These are phyloP conservation scores for Amiota mariae DNA, from an alignment of 2,888 invertebrate species.

Conservation along the genomic window DNA sequence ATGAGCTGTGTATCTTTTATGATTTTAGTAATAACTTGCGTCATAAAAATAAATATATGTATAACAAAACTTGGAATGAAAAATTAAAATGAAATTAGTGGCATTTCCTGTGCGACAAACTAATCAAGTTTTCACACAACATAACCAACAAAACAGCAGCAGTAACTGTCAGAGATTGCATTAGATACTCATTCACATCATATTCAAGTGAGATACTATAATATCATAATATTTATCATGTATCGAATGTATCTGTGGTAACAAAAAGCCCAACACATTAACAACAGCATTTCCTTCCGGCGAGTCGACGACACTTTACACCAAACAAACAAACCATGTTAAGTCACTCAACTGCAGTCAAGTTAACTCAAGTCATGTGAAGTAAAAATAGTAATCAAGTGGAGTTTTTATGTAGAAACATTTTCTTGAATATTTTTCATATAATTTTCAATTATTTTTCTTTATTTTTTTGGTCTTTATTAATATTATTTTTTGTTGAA, in stretches of 20 bases:
- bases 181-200: too few species aligned
- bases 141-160: not conserved
- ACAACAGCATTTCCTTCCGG: conserved; percentile 58
- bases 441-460: conserved; percentile 34
- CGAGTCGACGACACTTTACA: conserved; percentile 41
- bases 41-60: conserved; percentile 28
- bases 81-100: conserved; percentile 60
- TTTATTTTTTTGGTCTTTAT: conserved; percentile 15
- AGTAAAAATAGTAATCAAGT: too few species aligned
- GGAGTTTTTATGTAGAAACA: not conserved
- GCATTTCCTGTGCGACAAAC: conserved; percentile 57
- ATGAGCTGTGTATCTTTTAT: not conserved
- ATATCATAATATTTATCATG: too few species aligned
- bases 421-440: conserved; percentile 42
- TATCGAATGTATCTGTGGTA: too few species aligned
- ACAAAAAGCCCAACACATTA: not conserved
- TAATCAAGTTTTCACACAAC: not conserved
- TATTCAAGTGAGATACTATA: too few species aligned
- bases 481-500: conserved; percentile 35
- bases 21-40: not conserved
- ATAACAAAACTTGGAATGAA: not conserved
- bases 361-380: too few species aligned
- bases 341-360: too few species aligned
- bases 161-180: too few species aligned
- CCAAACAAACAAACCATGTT: too few species aligned